Evolutionary conservation across 2,797 vertebrate genomes (phyloP).

Genomic region (Salarias fasciatus): DNA sequence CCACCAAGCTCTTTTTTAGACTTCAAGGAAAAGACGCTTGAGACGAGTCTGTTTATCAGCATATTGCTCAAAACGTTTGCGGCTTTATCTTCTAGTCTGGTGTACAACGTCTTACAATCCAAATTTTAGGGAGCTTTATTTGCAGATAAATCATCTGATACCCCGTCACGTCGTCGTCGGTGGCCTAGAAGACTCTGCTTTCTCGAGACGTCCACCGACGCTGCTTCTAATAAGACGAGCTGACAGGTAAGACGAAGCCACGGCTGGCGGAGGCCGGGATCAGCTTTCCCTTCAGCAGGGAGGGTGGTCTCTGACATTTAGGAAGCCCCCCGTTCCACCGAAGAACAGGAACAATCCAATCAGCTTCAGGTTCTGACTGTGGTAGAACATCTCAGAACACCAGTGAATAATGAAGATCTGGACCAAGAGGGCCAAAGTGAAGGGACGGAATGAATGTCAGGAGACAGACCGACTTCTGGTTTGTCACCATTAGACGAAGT

Average conservation of each 20-base stretch:
- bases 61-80: conserved; percentile 16
- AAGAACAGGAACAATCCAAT: too few species aligned
- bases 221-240: conserved; percentile 8
- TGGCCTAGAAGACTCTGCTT: conserved; percentile 1
- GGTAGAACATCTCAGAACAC: too few species aligned
- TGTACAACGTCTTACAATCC: not conserved
- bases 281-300: conserved; percentile 22
- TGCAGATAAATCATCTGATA: too few species aligned
- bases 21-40: not conserved
- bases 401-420: too few species aligned
- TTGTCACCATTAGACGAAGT: too few species aligned
- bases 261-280: conserved; percentile 20
- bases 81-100: not conserved
- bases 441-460: too few species aligned
- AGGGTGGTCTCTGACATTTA: conserved; percentile 25
- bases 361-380: too few species aligned
- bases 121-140: not conserved
- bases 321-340: not conserved
- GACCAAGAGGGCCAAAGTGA: too few species aligned
- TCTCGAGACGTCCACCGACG: conserved; percentile 5
- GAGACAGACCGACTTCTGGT: too few species aligned
- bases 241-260: conserved; percentile 25
- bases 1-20: conserved; percentile 28
- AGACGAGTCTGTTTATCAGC: conserved; percentile 10
- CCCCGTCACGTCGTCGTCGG: not conserved